Evolutionary conservation across 1,140 invertebrate species (phyloP).

Genomic region (Bombus confusus): DNA sequence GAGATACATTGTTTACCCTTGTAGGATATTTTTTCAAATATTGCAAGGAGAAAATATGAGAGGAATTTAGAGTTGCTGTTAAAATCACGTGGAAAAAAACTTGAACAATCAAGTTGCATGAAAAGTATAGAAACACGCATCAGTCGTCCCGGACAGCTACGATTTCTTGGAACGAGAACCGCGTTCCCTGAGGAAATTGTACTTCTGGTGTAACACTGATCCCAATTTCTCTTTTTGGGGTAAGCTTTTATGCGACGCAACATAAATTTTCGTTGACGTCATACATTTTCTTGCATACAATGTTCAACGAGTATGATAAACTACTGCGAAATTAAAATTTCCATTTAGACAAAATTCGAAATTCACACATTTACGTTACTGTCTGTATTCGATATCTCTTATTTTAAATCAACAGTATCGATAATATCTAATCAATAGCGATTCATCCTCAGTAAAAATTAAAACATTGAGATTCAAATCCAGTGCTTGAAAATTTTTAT

Average conservation of each 20-base stretch:
- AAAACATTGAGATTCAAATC: neutral
- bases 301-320: neutral
- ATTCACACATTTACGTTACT: neutral
- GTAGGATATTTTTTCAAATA: no score
- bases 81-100: neutral
- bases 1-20: no score
- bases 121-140: neutral
- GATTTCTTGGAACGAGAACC: slow-evolving; percentile 10
- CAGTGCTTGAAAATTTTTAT: neutral
- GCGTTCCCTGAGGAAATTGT: slow-evolving; percentile 19
- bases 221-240: neutral
- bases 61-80: no score
- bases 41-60: no score
- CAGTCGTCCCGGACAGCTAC: neutral
- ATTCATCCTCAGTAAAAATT: neutral
- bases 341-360: neutral
- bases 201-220: neutral
- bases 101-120: neutral
- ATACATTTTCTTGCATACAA: neutral
- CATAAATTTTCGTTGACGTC: slow-evolving; percentile 6
- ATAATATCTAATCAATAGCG: no score
- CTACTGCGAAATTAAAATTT: neutral
- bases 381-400: no score
- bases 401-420: no score
- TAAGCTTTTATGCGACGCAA: neutral